Conservation (phyloP, 2,113 vertebrate species). For the Kryptolebias marmoratus region DNA sequence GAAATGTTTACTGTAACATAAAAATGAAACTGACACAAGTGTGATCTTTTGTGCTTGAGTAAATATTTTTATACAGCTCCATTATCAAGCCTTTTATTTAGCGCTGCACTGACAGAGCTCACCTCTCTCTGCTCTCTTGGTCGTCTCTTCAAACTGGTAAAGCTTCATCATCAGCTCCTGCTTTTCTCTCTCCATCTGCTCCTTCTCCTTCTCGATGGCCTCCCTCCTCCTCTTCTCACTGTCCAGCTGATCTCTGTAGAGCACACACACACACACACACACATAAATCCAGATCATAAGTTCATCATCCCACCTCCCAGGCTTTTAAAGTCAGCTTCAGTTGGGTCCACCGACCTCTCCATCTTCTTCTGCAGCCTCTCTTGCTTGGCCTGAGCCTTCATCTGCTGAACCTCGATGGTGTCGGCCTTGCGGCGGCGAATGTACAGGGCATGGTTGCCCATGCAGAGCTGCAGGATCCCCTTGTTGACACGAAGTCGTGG, state of each 20-base stretch:
- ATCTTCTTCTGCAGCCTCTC: conserved; percentile 92
- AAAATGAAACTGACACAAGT: background rate
- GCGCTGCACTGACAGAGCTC: conserved; percentile 11
- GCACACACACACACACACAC: background rate
- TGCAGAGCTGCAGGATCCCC: conserved; percentile 92
- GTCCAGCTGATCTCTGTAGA: conserved; percentile 88
- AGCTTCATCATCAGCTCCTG: conserved; percentile 88
- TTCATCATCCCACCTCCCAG: background rate
- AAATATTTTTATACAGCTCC: too few relatives aligned
- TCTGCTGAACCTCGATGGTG: conserved; percentile 98
- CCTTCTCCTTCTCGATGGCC: conserved; percentile 90
- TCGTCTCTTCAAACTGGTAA: conserved; percentile 89
- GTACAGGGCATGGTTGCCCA: conserved; percentile 96
- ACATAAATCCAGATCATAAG: background rate
- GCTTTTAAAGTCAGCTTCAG: background rate
- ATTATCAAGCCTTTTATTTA: too few relatives aligned
- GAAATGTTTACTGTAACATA: background rate
- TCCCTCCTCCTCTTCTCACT: conserved; percentile 91
- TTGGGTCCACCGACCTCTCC: conserved; percentile 85
- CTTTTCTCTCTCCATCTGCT: conserved; percentile 92
- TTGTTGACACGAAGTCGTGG: conserved; percentile 94
- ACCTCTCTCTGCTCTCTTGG: conserved; percentile 94
- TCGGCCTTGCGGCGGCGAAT: conserved; percentile 93
- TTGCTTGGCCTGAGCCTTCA: conserved; percentile 95
- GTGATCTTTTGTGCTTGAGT: background rate